These are phyloP conservation scores for Eudemis profundana DNA, from an alignment of 2,888 invertebrate species.

Conservation along the genomic window DNA sequence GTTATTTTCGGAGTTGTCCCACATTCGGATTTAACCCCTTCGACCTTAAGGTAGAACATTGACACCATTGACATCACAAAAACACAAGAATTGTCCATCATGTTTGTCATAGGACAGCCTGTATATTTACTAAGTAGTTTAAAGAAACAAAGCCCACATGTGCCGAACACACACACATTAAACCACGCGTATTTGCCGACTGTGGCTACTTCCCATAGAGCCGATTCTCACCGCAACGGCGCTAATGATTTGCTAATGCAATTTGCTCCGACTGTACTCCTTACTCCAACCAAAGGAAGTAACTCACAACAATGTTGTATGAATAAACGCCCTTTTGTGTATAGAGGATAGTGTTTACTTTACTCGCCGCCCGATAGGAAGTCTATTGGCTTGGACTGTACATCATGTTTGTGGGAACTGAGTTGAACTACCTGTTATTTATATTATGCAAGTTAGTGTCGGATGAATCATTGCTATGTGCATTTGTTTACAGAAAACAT, in stretches of 20 bases:
- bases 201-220: constrained; percentile 57
- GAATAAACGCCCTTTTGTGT: background rate
- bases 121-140: background rate
- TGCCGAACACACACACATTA: constrained; percentile 10
- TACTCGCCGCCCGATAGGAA: constrained; percentile 61
- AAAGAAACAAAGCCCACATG: background rate
- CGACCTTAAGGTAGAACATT: too few species aligned
- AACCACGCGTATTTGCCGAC: constrained; percentile 15
- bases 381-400: constrained; percentile 47
- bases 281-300: background rate
- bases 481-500: too few species aligned
- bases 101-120: too few species aligned
- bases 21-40: too few species aligned
- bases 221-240: constrained; percentile 60
- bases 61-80: too few species aligned
- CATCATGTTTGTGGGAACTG: constrained; percentile 19
- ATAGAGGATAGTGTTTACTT: constrained; percentile 47
- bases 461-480: constrained; percentile 4
- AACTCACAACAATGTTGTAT: background rate
- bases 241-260: constrained; percentile 66
- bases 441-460: background rate
- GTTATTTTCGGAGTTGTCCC: too few species aligned
- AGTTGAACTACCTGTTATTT: background rate
- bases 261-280: constrained; percentile 55
- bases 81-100: too few species aligned